Base-by-base conservation (phyloP, 1,140 invertebrate species). In the Microvelia longipes region DNA sequence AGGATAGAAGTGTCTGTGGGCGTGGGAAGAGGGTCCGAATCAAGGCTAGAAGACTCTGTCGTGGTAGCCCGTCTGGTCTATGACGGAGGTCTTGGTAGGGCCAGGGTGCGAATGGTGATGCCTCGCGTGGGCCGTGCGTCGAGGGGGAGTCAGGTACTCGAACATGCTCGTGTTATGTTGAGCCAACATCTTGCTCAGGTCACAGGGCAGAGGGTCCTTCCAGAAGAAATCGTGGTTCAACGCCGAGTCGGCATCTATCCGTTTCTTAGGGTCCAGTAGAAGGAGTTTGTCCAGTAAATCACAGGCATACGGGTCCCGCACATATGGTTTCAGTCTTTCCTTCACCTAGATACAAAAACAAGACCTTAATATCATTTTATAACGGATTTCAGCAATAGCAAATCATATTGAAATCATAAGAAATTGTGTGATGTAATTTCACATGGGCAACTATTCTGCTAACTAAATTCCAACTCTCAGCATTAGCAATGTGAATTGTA, bases 211-310 rank as follows among this genome's bases (percentile, higher is more conserved):
- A 29, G 97, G 96, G 78, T 97, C 94, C 1, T 88, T 93, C 93
- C 94, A 98, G 79, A 98, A 99, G 79, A 98, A 98, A 77, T 98
- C 94, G 75, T 98, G 95, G 82, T 98, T 96, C 0, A 99, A 78
- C 0, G 96, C 96, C 0, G 89, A 89, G 77, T 98, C 95, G 0
- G 94, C 89, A 79, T 98, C 92, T 29, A 88, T 88, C 73, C 98
- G 82, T 79, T 96, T 95, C 0, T 86, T 85, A 0, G 97, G 97
- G 82, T 98, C 94, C 25, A 99, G 80, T 25, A 90, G 89, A 5
- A 99, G 78, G 2, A 99, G 80, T 79, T 93, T 95, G 76, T 99
- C 96, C 0, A 99, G 78, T 24, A 99, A 82, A 79, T 98, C 94
- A 76, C 97, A 90, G 0, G 93, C 96, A 75, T 90, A 90, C 0